Conservation (phyloP, 37 sponge, comb jelly and placozoan species). For the Tethya wilhelma region DNA sequence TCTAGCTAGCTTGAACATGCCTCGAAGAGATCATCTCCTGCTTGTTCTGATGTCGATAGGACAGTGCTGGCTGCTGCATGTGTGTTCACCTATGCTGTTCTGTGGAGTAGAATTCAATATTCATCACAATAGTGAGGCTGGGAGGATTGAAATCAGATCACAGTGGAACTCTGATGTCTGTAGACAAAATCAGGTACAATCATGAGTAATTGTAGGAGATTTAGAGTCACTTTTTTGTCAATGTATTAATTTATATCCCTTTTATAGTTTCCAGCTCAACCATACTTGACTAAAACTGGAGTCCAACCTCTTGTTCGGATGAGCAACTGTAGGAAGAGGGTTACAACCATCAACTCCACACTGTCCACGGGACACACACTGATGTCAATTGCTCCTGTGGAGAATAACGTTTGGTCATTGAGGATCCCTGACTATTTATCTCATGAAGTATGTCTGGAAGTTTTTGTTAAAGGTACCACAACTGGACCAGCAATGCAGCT, state of each 20-base stretch:
- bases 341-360: background rate
- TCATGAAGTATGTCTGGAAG: no score
- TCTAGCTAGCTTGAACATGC: no score
- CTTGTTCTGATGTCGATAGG: conserved; percentile 67
- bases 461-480: background rate
- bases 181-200: background rate
- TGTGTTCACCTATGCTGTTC: background rate
- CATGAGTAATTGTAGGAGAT: background rate
- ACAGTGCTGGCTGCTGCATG: conserved; percentile 37
- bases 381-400: background rate
- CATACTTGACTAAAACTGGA: background rate
- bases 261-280: background rate
- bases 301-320: background rate
- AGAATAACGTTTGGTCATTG: background rate
- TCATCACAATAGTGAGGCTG: background rate
- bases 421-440: no score
- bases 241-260: background rate
- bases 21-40: conserved; percentile 70
- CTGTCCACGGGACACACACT: background rate
- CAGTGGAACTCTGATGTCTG: background rate
- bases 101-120: background rate
- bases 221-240: background rate
- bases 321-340: background rate
- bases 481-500: no score
- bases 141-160: background rate